Evolutionary conservation across 2,797 vertebrate genomes (phyloP), one percentile per base, ranked within the genome.

Genomic region (Gambelia wislizenii): DNA sequence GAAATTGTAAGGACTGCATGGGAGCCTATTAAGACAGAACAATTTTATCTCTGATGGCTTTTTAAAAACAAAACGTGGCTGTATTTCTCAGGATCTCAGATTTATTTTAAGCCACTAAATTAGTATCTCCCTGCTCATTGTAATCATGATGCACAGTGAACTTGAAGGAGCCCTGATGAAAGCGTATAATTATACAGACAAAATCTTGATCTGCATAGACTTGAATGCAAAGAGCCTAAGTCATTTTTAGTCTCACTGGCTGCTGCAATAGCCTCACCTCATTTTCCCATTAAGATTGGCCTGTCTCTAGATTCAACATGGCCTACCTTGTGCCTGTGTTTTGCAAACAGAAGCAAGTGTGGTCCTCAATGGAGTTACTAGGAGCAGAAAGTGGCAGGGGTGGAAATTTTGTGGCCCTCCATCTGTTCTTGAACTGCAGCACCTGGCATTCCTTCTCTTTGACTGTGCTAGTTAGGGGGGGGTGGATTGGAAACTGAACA

Each of bases 1-100:
- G 52, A 90, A 74, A 88, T 92, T 92, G 87, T 88, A 89, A 75
- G 91, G 87, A 87, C n/a, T n/a, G n/a, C n/a, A n/a, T n/a, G n/a
- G n/a, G n/a, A n/a, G n/a, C n/a, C n/a, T n/a, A n/a, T 87, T 81
- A 91, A 82, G 49, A 87, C 87, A 87, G 56, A 90, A 87, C 74
- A 72, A 91, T 93, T 91, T 87, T 88, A 36, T 83, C 84, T 90
- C 25, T 88, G 86, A 88, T 88, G 42, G 36, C 56, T 88, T 92
- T 94, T 93, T 59, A 70, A 33, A 33, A 80, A 20, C 20, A 82
- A 49, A 83, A 4, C 83, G 61, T 89, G 61, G 25, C 1, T 30
- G 59, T 82, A 64, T 89, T 93, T 74, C 76, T 56, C 4, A 84
- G 61, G 86, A 84, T 39, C 88, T 39, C 13, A 0, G 0, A 78